Conservation (phyloP, 2,113 vertebrate genomes). For the Sceloporus undulatus region DNA sequence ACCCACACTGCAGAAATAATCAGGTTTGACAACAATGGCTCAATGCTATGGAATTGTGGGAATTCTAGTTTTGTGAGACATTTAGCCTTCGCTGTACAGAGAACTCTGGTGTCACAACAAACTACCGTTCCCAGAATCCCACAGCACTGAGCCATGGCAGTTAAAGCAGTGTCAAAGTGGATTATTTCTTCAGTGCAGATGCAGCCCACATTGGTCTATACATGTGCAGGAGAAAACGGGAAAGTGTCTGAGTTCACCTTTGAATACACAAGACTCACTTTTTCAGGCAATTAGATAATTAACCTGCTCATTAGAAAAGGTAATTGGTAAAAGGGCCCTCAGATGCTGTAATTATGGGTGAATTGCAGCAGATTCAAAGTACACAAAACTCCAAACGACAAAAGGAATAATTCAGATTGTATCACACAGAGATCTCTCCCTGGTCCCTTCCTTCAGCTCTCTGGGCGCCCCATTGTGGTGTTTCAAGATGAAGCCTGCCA, state of each 20-base stretch:
- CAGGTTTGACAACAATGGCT: too few relatives aligned
- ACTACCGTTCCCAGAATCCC: too few relatives aligned
- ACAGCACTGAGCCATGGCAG: too few relatives aligned
- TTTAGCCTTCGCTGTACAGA: too few relatives aligned
- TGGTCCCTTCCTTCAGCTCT: background rate
- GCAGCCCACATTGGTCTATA: too few relatives aligned
- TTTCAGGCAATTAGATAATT: constrained; percentile 11
- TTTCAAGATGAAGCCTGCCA: constrained; percentile 27
- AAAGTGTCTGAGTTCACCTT: background rate
- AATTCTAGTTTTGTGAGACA: too few relatives aligned
- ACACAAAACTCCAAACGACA: background rate
- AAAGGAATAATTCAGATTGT: constrained; percentile 4
- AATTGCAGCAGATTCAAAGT: background rate
- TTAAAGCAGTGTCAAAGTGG: too few relatives aligned
- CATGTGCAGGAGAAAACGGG: background rate
- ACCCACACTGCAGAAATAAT: too few relatives aligned
- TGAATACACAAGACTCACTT: background rate
- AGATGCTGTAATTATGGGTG: background rate
- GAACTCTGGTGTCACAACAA: too few relatives aligned
- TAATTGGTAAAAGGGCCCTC: background rate
- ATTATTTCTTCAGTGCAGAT: too few relatives aligned
- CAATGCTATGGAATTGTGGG: too few relatives aligned
- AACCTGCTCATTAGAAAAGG: background rate
- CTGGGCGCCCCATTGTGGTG: constrained; percentile 6
- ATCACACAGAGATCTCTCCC: background rate